Evolutionary conservation across 2,113 vertebrate species (phyloP).

Genomic region (Synchiropus splendidus): DNA sequence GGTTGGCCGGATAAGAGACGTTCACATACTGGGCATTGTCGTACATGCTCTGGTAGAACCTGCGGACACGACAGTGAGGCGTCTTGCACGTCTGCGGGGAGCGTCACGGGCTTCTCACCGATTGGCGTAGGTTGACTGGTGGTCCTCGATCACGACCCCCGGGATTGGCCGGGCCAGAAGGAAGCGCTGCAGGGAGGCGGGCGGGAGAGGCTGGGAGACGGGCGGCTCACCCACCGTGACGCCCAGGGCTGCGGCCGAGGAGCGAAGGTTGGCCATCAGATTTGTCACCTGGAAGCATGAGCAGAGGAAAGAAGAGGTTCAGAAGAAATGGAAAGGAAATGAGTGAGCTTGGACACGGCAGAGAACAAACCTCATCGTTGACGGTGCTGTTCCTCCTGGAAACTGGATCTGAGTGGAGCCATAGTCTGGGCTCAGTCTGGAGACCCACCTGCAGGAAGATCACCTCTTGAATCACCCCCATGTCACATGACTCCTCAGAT

Average conservation of each 20-base stretch:
- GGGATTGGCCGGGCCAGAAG: conserved; percentile 73
- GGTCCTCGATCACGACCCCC: conserved; percentile 78
- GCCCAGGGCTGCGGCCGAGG: not conserved
- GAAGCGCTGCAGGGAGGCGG: conserved; percentile 89
- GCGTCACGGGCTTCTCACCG: conserved; percentile 45
- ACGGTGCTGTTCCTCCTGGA: conserved; percentile 70
- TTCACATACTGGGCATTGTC: conserved; percentile 75
- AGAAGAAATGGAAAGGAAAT: not conserved
- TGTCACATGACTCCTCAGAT: no score
- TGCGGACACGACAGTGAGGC: conserved; percentile 35
- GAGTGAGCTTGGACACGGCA: no score
- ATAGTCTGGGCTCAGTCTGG: conserved; percentile 53
- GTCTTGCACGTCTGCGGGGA: no score
- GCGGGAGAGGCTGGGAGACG: conserved; percentile 76
- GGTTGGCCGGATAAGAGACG: conserved; percentile 65
- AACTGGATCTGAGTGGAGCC: conserved; percentile 87
- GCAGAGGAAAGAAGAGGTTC: not conserved
- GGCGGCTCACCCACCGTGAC: conserved; percentile 45
- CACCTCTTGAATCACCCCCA: not conserved
- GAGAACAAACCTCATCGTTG: conserved; percentile 61
- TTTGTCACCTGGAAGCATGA: conserved; percentile 59
- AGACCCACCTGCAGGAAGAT: conserved; percentile 72
- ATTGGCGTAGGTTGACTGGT: conserved; percentile 67
- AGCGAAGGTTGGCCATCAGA: conserved; percentile 52
- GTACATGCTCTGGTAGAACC: conserved; percentile 85